Evolutionary conservation across 2,888 invertebrate species (phyloP), one percentile per base, ranked within the genome.

Genomic region (Ophioninae sp.): DNA sequence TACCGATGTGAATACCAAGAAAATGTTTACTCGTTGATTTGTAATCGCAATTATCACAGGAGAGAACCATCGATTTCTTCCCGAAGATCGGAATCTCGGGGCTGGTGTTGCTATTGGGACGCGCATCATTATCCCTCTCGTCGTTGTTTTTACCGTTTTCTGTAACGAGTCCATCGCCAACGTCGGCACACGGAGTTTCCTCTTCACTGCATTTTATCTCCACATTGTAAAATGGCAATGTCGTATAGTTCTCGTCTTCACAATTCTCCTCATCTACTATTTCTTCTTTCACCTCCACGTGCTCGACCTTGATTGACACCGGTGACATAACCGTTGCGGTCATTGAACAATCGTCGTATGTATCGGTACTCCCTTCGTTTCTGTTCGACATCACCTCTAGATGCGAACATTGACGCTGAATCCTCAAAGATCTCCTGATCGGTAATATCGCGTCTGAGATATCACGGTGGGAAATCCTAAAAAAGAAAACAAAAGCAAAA

Each of bases 1-100:
- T 67, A 1, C 59, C 57, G 0, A 88, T 75, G 50, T 90, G 89
- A 5, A 82, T 79, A 1, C 83, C 76, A 17, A 87, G 21, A 0
- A 82, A 84, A 0, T 88, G 85, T 21, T 87, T 88, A 6, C 86
- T 87, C 5, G 64, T 80, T 17, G 87, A 86, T 65, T 87, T 87
- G 82, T 87, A 90, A 0, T 83, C 68, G 65, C 90, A 90, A 41
- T 76, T 82, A 2, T 76, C 84, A 79, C 90, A 90, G 6, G 62
- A 78, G 68, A 86, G 87, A 6, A 83, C 85, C 2, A 78, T 74
- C 17, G 67, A 7, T 41, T 41, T 67, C 39, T 8, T 50, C 17
- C 50, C 50, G 23, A 50, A 50, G 50, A 1, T 50, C 7, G 23
- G 41, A 50, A 50, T 41, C 20, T 8, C 2, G 7, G 6, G 7